Evolutionary conservation across 2,888 invertebrate genomes (phyloP).

Genomic region (Athalia rosae): DNA sequence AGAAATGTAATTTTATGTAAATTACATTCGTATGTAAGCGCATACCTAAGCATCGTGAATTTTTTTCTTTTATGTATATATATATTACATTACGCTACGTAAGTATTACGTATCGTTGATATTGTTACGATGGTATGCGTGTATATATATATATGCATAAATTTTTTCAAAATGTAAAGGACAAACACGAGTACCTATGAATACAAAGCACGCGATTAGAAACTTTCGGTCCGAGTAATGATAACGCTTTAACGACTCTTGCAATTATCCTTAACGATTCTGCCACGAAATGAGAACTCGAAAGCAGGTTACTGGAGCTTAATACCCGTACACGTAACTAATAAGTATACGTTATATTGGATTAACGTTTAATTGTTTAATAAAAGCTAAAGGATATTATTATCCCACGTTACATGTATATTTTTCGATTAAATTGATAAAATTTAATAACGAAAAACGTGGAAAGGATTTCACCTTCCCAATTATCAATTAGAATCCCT

Average conservation of each 20-base stretch:
- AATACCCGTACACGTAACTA: not conserved
- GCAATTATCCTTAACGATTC: conserved; percentile 38
- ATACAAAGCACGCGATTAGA: conserved; percentile 38
- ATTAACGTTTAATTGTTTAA: conserved; percentile 29
- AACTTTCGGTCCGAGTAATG: conserved; percentile 38
- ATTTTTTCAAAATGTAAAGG: not conserved
- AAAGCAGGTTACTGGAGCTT: conserved; percentile 21
- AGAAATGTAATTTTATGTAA: conserved; percentile 38
- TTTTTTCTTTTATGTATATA: not conserved
- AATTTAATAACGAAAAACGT: not conserved
- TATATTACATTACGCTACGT: too few species aligned
- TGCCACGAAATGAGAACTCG: conserved; percentile 12
- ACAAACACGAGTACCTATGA: conserved; percentile 42
- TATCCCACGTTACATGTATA: not conserved
- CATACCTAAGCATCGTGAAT: not conserved
- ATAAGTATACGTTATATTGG: not conserved
- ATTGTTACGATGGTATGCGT: not conserved
- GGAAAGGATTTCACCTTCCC: too few species aligned
- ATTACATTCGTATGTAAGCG: conserved; percentile 21
- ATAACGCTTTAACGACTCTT: conserved; percentile 38
- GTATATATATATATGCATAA: conserved; percentile 1
- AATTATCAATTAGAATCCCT: too few species aligned
- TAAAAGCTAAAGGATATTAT: not conserved
- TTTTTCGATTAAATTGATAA: not conserved
- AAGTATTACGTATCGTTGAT: too few species aligned